Base-by-base conservation (phyloP, 2,113 vertebrate species). In the Syngnathoides biaculeatus region DNA sequence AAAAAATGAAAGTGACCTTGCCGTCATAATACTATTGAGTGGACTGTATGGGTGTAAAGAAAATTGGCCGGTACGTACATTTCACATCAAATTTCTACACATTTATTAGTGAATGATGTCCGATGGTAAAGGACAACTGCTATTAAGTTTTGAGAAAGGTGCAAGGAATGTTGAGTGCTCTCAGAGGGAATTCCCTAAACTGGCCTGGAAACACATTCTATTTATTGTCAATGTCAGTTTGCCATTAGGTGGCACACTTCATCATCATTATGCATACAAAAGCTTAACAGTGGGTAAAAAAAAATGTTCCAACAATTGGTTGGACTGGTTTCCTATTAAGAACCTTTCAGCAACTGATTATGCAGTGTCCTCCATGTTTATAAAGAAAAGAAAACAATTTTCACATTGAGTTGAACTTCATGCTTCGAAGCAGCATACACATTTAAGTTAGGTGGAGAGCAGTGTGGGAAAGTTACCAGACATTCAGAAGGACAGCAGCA, bases 371-470 rank as follows among this genome's bases (percentile, higher is more conserved):
- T 30, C 8, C 55, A 30, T 60, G 40, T 62, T 26, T 26, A 24
- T 26, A 12, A 42, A 22, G 27, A 64, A 61, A 42, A 24, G 14
- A 61, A 5, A 55, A 64, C 17, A 12, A 8, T 35, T 12, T 67
- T 72, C n/a, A 63, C 22, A 56, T 14, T 62, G 53, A 65, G 57
- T 64, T 74, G 30, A 74, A 78, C 22, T n/a, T 72, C 78, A 80
- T 78, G 84, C 84, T 72, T 61, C 15, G 5, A 48, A 17, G 67
- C 68, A 73, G 65, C 30, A 71, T 64, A 75, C 80, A 79, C 84
- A 87, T 80, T 86, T 75, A 72, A 72, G 84, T 88, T 88, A 88
- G 87, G 88, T 52, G 73, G 68, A 81, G 71, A 79, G 80, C 65
- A 75, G 75, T 45, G 71, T 1, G 75, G 77, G 80, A 77, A 84